Evolutionary conservation across 2,113 vertebrate genomes (phyloP).

Genomic region (Piprites chloris): DNA sequence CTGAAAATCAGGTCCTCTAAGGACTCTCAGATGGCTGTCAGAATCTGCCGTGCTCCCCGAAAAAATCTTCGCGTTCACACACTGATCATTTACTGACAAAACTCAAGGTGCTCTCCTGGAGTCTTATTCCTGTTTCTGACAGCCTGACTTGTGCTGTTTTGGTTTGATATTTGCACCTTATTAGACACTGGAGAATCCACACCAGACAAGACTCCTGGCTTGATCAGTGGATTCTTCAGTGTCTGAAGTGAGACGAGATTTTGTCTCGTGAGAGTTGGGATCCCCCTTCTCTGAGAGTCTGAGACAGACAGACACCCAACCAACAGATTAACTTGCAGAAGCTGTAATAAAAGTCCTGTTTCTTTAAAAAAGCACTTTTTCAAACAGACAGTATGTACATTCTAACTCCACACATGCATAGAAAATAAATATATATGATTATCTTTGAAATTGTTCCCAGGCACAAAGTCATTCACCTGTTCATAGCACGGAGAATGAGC

Average conservation of each 20-base stretch:
- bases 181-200: neutral
- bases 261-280: neutral
- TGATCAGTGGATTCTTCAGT: neutral
- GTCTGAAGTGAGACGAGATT: neutral
- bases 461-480: neutral
- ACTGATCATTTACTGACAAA: neutral
- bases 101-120: neutral
- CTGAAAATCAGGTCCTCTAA: neutral
- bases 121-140: neutral
- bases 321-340: neutral
- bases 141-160: neutral
- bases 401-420: neutral
- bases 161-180: neutral
- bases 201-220: neutral
- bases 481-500: neutral
- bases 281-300: neutral
- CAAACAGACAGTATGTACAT: neutral
- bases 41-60: too few species aligned
- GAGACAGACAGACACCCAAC: neutral
- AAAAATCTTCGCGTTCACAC: neutral
- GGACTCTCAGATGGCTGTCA: too few species aligned
- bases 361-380: neutral
- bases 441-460: neutral
- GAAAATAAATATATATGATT: neutral
- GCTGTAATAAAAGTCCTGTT: rapidly evolving